Evolutionary conservation across 2,888 invertebrate genomes (phyloP).

Genomic region (Gonocerus acuteangulatus): DNA sequence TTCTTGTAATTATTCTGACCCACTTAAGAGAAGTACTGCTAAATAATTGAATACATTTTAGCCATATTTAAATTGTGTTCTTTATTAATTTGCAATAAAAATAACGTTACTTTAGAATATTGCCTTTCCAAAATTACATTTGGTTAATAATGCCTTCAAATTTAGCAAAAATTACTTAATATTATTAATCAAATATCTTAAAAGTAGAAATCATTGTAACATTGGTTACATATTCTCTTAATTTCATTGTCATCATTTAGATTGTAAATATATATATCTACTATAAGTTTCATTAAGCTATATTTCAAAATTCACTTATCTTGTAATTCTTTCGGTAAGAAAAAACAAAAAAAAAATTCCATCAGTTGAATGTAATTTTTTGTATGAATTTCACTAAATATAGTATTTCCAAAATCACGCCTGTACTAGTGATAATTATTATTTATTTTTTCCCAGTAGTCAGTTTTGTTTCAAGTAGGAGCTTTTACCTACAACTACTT

Average conservation of each 20-base stretch:
- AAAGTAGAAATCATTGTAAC: neutral
- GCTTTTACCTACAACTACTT: no score
- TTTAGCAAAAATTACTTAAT: no score
- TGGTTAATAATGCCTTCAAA: no score
- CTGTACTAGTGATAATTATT: no score
- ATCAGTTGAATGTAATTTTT: neutral
- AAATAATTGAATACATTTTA: no score
- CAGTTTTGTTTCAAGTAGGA: no score
- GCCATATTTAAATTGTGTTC: no score
- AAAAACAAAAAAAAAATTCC: neutral
- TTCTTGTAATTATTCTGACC: neutral
- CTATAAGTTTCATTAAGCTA: neutral
- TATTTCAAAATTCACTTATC: neutral
- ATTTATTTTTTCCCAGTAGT: no score
- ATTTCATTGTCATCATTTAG: neutral
- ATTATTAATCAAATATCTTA: no score
- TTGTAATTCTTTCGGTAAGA: neutral
- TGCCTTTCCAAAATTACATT: no score
- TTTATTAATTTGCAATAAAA: no score
- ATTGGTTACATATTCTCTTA: neutral
- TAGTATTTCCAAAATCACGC: neutral
- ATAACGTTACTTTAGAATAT: no score
- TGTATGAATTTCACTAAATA: neutral
- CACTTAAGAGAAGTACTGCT: neutral
- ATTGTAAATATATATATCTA: neutral